phyloP scores from a whole-genome alignment of 1,140 invertebrate genomes.

The Hycleus cichorii region DNA sequence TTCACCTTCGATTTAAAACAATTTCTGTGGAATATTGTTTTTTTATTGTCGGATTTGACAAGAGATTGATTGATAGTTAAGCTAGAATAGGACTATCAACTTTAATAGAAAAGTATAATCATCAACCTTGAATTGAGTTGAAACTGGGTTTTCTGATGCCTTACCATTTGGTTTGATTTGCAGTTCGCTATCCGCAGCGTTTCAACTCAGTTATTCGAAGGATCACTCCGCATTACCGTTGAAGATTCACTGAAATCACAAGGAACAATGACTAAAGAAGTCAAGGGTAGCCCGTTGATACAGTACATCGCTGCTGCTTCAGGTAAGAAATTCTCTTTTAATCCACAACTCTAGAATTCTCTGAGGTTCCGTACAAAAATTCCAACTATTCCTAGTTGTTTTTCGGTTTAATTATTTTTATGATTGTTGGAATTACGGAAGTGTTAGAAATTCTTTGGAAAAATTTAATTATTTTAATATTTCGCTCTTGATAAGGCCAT shows the following conservation, averaged over 20 bases:
- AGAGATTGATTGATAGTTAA: too few species aligned
- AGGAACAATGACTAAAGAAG: slow-evolving; percentile 2
- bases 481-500: too few species aligned
- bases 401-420: neutral
- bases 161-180: neutral
- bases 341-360: neutral
- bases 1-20: too few species aligned
- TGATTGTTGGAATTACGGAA: neutral
- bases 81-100: too few species aligned
- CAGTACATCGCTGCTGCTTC: slow-evolving; percentile 23
- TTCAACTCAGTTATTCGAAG: neutral
- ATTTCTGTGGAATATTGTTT: too few species aligned
- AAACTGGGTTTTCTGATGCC: too few species aligned
- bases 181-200: neutral
- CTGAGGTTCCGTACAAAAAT: neutral
- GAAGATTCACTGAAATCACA: too few species aligned
- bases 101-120: too few species aligned
- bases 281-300: slow-evolving; percentile 17
- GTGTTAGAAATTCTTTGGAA: neutral
- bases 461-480: neutral
- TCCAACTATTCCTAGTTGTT: neutral
- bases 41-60: too few species aligned
- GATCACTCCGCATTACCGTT: too few species aligned
- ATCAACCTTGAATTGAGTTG: too few species aligned
- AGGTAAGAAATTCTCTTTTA: slow-evolving; percentile 6